Conservation (phyloP, 2,113 vertebrate species). For the Eublepharis macularius region DNA sequence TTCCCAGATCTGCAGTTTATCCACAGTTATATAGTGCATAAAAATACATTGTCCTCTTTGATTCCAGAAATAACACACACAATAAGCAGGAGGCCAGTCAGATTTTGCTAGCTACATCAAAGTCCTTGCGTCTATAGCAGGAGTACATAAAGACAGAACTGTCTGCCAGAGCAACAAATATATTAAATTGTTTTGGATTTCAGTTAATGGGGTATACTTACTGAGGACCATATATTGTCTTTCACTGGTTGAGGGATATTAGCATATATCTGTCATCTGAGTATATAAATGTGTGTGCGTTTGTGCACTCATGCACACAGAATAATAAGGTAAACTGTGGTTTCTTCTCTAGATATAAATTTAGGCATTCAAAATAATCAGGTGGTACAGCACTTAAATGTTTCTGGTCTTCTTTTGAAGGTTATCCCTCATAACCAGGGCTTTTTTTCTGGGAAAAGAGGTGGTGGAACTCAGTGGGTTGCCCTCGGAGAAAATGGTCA, state of each 20-base stretch:
- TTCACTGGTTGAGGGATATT: not conserved
- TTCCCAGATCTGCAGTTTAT: not conserved
- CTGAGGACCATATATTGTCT: not conserved
- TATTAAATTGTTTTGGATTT: not conserved
- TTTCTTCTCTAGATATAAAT: too few species aligned
- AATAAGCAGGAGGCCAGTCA: rapidly evolving
- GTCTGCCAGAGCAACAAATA: not conserved
- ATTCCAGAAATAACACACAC: rapidly evolving
- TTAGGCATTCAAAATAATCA: too few species aligned
- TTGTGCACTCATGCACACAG: too few species aligned
- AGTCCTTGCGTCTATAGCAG: rapidly evolving
- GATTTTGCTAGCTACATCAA: not conserved
- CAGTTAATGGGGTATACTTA: not conserved
- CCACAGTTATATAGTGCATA: not conserved
- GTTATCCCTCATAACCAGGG: too few species aligned
- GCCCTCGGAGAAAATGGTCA: too few species aligned
- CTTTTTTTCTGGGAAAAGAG: too few species aligned
- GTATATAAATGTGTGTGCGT: not conserved
- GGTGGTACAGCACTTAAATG: not conserved
- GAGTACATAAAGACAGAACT: not conserved
- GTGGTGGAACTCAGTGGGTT: too few species aligned
- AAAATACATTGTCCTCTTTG: not conserved
- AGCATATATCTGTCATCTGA: not conserved
- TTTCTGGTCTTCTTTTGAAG: not conserved
- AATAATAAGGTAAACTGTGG: too few species aligned